phyloP scores from a whole-genome alignment of 2,113 vertebrate genomes.

The Mesitornis unicolor region DNA sequence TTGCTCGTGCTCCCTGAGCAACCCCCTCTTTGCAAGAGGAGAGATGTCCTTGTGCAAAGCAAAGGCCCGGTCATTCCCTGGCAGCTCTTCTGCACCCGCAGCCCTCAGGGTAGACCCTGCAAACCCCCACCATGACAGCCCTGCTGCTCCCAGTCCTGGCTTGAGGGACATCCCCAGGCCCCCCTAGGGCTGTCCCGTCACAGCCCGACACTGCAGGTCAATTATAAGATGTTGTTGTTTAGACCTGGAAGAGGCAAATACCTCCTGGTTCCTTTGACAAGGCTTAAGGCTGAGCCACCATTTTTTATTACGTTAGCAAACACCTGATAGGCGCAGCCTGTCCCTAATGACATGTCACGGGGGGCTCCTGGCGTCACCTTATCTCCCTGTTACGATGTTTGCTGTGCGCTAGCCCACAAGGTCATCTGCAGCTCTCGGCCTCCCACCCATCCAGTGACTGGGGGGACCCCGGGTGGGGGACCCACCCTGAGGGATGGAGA shows the following conservation, averaged over 20 bases:
- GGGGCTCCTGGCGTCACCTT: slow-evolving; percentile 84
- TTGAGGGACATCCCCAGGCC: background rate
- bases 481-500: background rate
- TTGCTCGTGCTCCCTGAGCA: background rate
- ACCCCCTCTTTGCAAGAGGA: background rate
- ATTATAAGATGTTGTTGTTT: slow-evolving; percentile 74
- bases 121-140: accelerated
- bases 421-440: slow-evolving; percentile 73
- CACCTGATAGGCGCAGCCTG: slow-evolving; percentile 71
- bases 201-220: background rate
- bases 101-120: background rate
- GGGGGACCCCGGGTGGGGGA: background rate
- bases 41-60: background rate
- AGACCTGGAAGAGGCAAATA: slow-evolving; percentile 73
- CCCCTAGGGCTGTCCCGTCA: background rate
- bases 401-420: slow-evolving; percentile 73
- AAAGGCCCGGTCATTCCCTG: accelerated
- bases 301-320: slow-evolving; percentile 78
- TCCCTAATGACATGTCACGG: slow-evolving; percentile 82
- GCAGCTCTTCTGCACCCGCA: background rate
- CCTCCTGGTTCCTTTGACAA: slow-evolving; percentile 69
- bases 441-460: slow-evolving; percentile 18
- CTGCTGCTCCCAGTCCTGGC: background rate
- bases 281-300: slow-evolving; percentile 69
- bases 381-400: slow-evolving; percentile 82